Evolutionary conservation across 1,140 invertebrate genomes (phyloP), one percentile per base, ranked within the genome.

Genomic region (Kradibia gibbosae): DNA sequence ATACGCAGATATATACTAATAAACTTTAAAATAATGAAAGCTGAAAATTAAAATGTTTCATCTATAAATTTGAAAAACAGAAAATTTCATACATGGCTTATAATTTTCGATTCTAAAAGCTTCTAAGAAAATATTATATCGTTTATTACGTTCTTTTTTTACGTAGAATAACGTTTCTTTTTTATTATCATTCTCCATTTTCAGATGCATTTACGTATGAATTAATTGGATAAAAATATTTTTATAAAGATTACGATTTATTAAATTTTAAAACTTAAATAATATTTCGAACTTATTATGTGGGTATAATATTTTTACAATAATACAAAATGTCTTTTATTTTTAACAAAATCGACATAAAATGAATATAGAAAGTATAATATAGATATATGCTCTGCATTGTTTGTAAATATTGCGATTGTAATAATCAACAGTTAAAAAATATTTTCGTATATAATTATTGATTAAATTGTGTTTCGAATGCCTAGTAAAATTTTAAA

Each of bases 1-100:
- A 36, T 3, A 22, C 65, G 17, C 22, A 53, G 13, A 53, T 53
- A 8, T 53, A 53, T 53, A 67, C 34, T 67, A 42, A 8, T 39
- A 39, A 42, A 53, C 1, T 1, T 72, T 34, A 62, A 48, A 78
- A 34, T 45, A 34, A 73, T 39, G 20, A 57, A 80, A 79, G 42
- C 57, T 55, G 50, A 73, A 80, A 85, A 81, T 81, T 82, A 84
- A 87, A n/a, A n/a, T 86, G 85, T 84, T 83, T 83, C 73, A 80
- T 78, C 79, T n/a, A 78, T 50, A 75, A 74, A 76, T 84, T 81
- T 42, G 70, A 72, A n/a, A n/a, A n/a, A n/a, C n/a, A n/a, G n/a
- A n/a, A n/a, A n/a, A n/a, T n/a, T 71, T 55, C 39, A 65, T 22
- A 28, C 67, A 53, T 55, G n/a, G 50, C 36, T 48, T 74, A 67